A percentile compares a stretch with the other conserved stretches of the same genome.
Conservation (phyloP, 1,140 invertebrate genomes). For the Heterodera carotae region DNA sequence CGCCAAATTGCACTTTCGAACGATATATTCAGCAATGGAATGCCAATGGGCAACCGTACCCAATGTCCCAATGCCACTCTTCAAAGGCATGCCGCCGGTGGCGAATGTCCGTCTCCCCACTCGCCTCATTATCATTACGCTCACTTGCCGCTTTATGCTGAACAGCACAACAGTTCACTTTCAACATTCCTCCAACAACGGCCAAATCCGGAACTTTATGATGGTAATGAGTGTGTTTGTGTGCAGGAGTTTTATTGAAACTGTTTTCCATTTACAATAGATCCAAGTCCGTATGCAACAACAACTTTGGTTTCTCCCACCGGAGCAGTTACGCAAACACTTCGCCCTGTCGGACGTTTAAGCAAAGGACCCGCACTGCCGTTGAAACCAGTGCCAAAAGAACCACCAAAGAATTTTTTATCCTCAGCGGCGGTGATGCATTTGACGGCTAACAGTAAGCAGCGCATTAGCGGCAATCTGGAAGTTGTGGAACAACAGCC, state of each 20-base stretch:
- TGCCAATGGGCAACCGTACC: not conserved
- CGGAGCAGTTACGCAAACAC: constrained; percentile 21
- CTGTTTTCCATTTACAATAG: constrained; percentile 9
- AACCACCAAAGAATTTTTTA: constrained; percentile 44
- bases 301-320: constrained; percentile 53
- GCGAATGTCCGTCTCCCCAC: constrained; percentile 40
- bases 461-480: constrained; percentile 3
- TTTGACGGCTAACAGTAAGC: constrained; percentile 19
- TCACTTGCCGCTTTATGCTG: constrained; percentile 41
- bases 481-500: constrained; percentile 12
- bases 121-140: constrained; percentile 60
- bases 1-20: constrained; percentile 10
- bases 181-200: constrained; percentile 7
- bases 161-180: constrained; percentile 29
- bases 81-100: constrained; percentile 4
- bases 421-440: constrained; percentile 41
- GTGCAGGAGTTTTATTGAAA: not conserved
- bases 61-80: not conserved
- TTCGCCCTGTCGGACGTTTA: constrained; percentile 8
- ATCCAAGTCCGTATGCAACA: constrained; percentile 60
- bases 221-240: constrained; percentile 44
- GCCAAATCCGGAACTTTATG: constrained; percentile 18
- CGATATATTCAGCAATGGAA: not conserved
- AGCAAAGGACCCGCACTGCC: constrained; percentile 28
- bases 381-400: constrained; percentile 37